phyloP scores from a whole-genome alignment of 2,113 vertebrate genomes.

The Ictalurus furcatus region DNA sequence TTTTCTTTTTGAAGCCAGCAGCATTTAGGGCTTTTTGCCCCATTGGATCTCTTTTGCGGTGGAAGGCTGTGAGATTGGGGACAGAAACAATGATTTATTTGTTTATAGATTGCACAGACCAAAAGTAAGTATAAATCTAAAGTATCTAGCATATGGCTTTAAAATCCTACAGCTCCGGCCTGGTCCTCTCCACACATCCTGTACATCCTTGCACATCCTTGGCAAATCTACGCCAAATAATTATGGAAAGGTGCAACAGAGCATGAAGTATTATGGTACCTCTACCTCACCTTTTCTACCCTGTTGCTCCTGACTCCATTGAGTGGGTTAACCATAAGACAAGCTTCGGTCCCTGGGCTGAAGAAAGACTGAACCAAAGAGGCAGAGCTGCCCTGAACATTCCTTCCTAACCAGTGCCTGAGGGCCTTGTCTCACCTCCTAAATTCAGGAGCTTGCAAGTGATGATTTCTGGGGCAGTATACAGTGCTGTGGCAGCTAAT shows the following conservation, averaged over 20 bases:
- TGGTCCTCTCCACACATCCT: conserved; percentile 12
- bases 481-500: neutral
- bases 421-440: neutral
- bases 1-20: neutral
- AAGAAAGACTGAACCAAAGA: neutral
- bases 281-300: neutral
- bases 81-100: neutral
- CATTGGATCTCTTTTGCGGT: neutral
- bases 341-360: neutral
- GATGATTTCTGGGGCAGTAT: neutral
- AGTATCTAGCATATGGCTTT: neutral
- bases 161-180: neutral
- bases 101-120: neutral
- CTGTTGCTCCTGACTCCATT: neutral
- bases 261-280: neutral
- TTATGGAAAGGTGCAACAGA: neutral
- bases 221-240: neutral
- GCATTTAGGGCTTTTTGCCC: neutral
- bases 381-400: neutral
- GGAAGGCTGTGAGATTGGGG: neutral
- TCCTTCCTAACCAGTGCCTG: neutral
- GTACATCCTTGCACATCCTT: neutral
- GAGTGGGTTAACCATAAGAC: neutral
- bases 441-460: neutral
- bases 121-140: neutral